Evolutionary conservation across 30 jellyfish, hydroid and myxozoan genomes (phyloP), one percentile per base, ranked within the genome.

Genomic region (Phacellophora camtschatica): DNA sequence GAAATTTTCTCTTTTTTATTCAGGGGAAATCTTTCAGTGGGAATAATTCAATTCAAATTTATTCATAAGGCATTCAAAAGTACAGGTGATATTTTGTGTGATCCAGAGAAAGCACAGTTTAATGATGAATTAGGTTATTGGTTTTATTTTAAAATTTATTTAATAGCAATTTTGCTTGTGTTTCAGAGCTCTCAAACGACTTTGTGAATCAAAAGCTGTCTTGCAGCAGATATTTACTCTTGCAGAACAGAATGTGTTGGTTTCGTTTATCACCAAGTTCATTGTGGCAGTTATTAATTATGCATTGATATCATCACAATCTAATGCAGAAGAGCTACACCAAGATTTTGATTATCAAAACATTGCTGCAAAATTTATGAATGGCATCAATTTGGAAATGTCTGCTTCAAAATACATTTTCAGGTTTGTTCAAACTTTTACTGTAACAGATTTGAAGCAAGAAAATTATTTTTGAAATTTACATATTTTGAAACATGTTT

Each of bases 251-350:
- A 49, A 80, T 80, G 65, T 61, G 1, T 31, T 80, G 50, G 30
- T 49, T 18, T 45, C 55, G 33, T 25, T 80, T 5, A 53, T 31
- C 23, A 56, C 77, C 4, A 77, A 30, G 25, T 35, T 80, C 33
- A 11, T 80, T 0, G 49, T 66, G 5, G 80, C 84, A 3, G 48
- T 66, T 0, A 19, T 80, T 18, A 66, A 80, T 56, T 35, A 8
- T 5, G 27, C 71, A 70, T 28, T 80, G 71, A 66, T 80, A 15
- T 36, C 77, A 8, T 19, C 91, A 28, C 91, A 80, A 28, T 33
- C 83, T 3, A 63, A 20, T 1, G 86, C 30, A 23, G 32, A 16
- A 15, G 72, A 19, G 30, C 7, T 46, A 15, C 51, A 73, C 22
- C 23, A 51, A 29, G 20, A 30, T 30, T 27, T 36, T 5, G 72